phyloP scores from a whole-genome alignment of 35 echinoderm and acorn worm species.

The Acanthaster planci region DNA sequence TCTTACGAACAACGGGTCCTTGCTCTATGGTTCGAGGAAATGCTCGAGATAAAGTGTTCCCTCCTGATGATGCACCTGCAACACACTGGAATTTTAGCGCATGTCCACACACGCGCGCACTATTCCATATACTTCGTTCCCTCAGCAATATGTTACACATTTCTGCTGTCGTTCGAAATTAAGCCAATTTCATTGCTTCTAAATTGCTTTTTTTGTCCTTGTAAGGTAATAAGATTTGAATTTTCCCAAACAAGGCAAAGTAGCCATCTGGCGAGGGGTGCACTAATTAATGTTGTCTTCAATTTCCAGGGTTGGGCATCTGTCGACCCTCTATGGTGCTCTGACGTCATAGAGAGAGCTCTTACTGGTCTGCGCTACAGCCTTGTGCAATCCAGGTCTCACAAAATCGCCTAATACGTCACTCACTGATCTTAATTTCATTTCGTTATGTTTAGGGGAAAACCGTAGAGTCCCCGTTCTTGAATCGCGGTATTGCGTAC shows the following conservation, averaged over 20 bases:
- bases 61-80: too few relatives aligned
- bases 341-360: neutral
- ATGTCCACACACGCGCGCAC: too few relatives aligned
- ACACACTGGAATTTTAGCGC: too few relatives aligned
- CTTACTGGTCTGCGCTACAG: neutral
- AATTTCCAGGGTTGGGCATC: neutral
- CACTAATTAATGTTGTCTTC: neutral
- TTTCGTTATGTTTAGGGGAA: neutral
- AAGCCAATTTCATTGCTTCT: too few relatives aligned
- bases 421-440: neutral
- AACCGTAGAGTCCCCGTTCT: neutral
- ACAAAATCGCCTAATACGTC: neutral
- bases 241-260: neutral
- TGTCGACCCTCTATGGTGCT: neutral
- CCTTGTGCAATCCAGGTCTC: neutral
- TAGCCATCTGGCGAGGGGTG: neutral
- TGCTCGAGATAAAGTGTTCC: neutral
- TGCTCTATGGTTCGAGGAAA: neutral
- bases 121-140: too few relatives aligned
- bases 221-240: constrained; percentile 3
- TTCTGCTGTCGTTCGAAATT: too few relatives aligned
- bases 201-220: neutral
- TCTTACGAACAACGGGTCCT: neutral
- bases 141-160: too few relatives aligned
- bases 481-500: neutral